phyloP scores from a whole-genome alignment of 2,888 invertebrate genomes.

The Drosophila hamatofila region DNA sequence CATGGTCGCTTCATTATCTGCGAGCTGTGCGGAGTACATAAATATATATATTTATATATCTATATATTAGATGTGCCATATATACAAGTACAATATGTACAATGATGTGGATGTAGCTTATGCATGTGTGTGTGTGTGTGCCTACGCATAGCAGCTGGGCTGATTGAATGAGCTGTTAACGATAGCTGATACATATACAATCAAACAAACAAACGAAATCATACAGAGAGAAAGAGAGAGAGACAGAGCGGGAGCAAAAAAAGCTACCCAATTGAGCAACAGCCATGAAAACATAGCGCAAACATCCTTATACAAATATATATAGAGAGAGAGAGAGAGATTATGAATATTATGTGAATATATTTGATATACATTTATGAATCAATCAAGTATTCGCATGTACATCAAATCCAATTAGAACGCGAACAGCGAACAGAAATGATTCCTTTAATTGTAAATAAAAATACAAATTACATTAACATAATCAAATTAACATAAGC shows the following conservation, averaged over 20 bases:
- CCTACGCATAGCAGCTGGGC: slow-evolving; percentile 20
- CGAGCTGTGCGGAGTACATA: slow-evolving; percentile 32
- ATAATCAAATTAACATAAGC: slow-evolving; percentile 68
- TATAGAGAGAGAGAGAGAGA: neutral
- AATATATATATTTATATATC: neutral
- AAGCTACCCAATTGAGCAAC: slow-evolving; percentile 34
- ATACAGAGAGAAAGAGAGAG: slow-evolving; percentile 10
- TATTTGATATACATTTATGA: slow-evolving; percentile 29
- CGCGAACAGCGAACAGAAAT: slow-evolving; percentile 22
- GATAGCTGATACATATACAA: slow-evolving; percentile 49
- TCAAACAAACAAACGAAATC: slow-evolving; percentile 47
- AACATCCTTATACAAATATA: slow-evolving; percentile 34
- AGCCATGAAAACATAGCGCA: slow-evolving; percentile 32
- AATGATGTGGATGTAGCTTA: slow-evolving; percentile 37
- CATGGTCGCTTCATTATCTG: slow-evolving; percentile 35
- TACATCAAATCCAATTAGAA: slow-evolving; percentile 51
- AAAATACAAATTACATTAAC: slow-evolving; percentile 71
- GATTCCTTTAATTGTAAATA: slow-evolving; percentile 17
- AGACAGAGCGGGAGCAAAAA: neutral
- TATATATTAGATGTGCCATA: slow-evolving; percentile 26
- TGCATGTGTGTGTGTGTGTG: slow-evolving; percentile 34
- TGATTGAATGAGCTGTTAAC: slow-evolving; percentile 32
- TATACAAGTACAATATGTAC: slow-evolving; percentile 37
- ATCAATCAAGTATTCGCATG: slow-evolving; percentile 38
- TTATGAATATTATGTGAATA: slow-evolving; percentile 37